phyloP scores from a whole-genome alignment of 1,140 invertebrate genomes.

The Drosophila takahashii region DNA sequence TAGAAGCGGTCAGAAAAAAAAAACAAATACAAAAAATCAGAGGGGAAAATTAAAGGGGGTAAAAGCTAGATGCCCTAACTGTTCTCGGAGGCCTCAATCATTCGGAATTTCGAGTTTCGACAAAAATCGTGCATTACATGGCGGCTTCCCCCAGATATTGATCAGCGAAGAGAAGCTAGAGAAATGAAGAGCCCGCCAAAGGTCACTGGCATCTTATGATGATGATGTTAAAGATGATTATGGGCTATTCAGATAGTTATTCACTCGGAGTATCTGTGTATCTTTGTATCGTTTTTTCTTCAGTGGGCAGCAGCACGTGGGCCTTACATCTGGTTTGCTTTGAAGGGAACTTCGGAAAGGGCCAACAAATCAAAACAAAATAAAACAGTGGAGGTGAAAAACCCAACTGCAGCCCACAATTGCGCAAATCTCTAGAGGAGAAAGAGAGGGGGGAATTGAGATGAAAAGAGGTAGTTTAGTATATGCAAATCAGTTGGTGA shows the following conservation, averaged over 20 bases:
- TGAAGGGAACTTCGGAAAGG: constrained; percentile 33
- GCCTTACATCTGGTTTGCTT: constrained; percentile 37
- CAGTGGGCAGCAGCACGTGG: constrained; percentile 65
- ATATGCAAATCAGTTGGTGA: constrained; percentile 56
- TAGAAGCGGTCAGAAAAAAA: constrained; percentile 45
- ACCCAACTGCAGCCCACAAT: constrained; percentile 56
- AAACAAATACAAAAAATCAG: constrained; percentile 15
- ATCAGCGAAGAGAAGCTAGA: constrained; percentile 44
- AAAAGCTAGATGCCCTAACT: constrained; percentile 61
- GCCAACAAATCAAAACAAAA: constrained; percentile 53
- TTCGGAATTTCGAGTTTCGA: constrained; percentile 44
- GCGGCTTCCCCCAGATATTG: constrained; percentile 63
- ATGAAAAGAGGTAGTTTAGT: constrained; percentile 10
- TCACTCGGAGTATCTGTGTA: constrained; percentile 23
- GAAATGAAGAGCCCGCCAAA: constrained; percentile 61
- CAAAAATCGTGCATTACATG: constrained; percentile 76
- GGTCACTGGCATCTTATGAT: constrained; percentile 72
- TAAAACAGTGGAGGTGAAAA: constrained; percentile 8
- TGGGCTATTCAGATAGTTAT: constrained; percentile 38
- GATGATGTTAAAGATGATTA: constrained; percentile 46
- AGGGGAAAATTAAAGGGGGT: background rate
- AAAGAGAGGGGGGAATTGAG: background rate
- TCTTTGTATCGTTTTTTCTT: constrained; percentile 7
- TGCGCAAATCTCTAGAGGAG: constrained; percentile 45
- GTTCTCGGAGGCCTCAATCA: constrained; percentile 56